A percentile compares a stretch with the other conserved stretches of the same genome.
These are phyloP conservation scores for Oscheius sp. DNA, from an alignment of 2,888 invertebrate genomes.

Conservation along the genomic window DNA sequence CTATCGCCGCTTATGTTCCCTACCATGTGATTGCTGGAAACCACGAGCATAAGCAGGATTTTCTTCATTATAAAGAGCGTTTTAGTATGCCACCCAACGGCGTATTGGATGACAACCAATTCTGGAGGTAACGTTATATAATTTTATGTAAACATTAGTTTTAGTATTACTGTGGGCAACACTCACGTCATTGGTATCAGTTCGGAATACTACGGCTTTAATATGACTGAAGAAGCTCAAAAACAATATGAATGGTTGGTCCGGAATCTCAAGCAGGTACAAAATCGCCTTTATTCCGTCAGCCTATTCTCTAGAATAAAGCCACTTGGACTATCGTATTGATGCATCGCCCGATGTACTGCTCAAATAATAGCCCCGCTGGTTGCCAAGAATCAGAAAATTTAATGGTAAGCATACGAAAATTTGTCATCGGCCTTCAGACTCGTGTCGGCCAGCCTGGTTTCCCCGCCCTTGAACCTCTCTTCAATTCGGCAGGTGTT, in stretches of 20 bases:
- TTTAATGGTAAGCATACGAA: constrained; percentile 16
- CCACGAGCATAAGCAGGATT: constrained; percentile 82
- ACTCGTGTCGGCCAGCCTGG: constrained; percentile 43
- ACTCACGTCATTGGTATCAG: constrained; percentile 90
- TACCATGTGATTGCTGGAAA: constrained; percentile 84
- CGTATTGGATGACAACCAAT: constrained; percentile 70
- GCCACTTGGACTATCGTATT: constrained; percentile 88
- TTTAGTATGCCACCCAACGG: constrained; percentile 87
- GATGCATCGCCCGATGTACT: constrained; percentile 91
- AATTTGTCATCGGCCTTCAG: constrained; percentile 25
- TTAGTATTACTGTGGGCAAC: constrained; percentile 84
- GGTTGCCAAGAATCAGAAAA: constrained; percentile 46
- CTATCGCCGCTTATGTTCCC: constrained; percentile 79
- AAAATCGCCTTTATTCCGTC: not conserved
- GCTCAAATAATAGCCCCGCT: constrained; percentile 79
- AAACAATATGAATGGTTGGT: constrained; percentile 69
- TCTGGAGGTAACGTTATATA: constrained; percentile 39
- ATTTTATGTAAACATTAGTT: not conserved
- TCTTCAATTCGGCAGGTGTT: constrained; percentile 86
- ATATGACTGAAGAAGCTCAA: constrained; percentile 83
- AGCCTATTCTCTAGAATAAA: constrained; percentile 46
- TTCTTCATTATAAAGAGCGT: constrained; percentile 89
- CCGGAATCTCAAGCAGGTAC: constrained; percentile 55
- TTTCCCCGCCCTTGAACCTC: constrained; percentile 81
- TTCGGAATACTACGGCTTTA: constrained; percentile 90